phyloP scores from a whole-genome alignment of 2,113 vertebrate genomes.

The Orientallactaga bullata region DNA sequence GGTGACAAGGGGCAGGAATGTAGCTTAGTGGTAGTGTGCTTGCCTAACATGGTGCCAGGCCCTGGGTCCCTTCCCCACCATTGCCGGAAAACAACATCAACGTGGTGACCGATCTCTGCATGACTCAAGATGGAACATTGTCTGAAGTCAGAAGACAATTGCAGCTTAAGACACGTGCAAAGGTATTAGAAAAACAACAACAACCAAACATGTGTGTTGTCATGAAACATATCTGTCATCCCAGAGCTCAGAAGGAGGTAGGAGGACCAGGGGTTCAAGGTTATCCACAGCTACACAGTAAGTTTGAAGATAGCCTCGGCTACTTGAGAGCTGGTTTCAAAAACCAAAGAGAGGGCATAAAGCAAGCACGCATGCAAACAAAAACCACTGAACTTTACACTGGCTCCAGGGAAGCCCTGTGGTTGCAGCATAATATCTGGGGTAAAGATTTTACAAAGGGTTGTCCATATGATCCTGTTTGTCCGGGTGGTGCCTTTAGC shows the following conservation, averaged over 20 bases:
- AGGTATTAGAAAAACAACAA: background rate
- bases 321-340: background rate
- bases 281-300: background rate
- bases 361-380: background rate
- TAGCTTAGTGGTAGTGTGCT: background rate
- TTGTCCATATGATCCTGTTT: background rate
- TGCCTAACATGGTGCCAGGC: background rate
- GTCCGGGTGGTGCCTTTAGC: background rate
- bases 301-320: background rate
- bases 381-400: background rate
- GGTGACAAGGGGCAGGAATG: background rate
- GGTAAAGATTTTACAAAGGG: background rate
- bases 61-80: background rate
- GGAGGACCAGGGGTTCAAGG: background rate
- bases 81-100: background rate
- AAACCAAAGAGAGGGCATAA: background rate
- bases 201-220: background rate
- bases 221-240: background rate
- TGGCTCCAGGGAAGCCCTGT: background rate
- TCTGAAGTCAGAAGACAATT: background rate
- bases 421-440: too few species aligned
- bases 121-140: background rate
- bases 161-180: slow-evolving; percentile 3
- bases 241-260: background rate
- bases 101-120: background rate